These are phyloP conservation scores for Oasisia sp. DNA, from an alignment of 2,888 invertebrate genomes.

Conservation along the genomic window DNA sequence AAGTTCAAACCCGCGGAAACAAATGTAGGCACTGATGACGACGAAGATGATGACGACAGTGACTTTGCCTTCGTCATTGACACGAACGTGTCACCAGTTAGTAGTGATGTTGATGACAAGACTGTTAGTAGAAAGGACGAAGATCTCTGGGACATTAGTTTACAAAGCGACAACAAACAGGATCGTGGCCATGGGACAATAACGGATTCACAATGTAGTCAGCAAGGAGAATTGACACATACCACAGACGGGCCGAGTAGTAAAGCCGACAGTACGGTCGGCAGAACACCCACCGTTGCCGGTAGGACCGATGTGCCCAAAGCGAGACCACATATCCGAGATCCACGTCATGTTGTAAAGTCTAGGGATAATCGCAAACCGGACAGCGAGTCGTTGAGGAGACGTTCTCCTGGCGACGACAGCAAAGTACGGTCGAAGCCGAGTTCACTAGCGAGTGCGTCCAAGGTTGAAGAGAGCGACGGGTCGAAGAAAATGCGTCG, in stretches of 20 bases:
- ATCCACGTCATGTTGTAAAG: background rate
- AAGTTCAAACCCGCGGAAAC: background rate
- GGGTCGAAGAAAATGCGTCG: background rate
- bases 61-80: constrained; percentile 6
- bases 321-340: background rate
- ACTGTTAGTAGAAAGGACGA: background rate
- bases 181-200: background rate
- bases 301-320: background rate
- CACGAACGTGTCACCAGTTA: background rate
- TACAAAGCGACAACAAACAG: background rate
- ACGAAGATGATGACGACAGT: background rate
- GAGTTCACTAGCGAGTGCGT: background rate
- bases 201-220: background rate
- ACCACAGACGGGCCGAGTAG: too few relatives aligned
- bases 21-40: background rate
- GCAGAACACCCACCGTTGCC: background rate
- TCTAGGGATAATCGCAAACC: background rate
- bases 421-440: background rate
- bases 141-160: background rate
- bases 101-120: background rate
- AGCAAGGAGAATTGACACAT: background rate
- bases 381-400: background rate
- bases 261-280: background rate
- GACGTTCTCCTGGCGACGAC: background rate
- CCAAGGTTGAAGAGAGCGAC: background rate